Evolutionary conservation across 1,140 invertebrate species (phyloP).

Genomic region (Leucophenga varia): DNA sequence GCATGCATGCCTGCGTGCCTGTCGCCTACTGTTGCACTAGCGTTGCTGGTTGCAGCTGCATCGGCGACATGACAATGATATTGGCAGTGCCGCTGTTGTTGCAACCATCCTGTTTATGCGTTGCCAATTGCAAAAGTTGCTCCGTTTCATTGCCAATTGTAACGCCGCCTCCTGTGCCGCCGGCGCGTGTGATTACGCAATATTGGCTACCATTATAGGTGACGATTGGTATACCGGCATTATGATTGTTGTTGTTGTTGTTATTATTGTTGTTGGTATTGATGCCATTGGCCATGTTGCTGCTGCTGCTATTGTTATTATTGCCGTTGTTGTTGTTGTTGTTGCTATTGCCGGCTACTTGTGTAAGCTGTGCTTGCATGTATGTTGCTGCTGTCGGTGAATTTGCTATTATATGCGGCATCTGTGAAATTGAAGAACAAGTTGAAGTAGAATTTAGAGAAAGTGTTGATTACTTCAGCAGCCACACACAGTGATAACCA

Average conservation of each 20-base stretch:
- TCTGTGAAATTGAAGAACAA: slow-evolving; percentile 17
- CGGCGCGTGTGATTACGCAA: slow-evolving; percentile 47
- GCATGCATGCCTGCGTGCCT: too few relatives aligned
- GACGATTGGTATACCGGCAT: slow-evolving; percentile 40
- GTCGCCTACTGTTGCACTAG: slow-evolving; percentile 25
- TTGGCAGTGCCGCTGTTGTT: slow-evolving; percentile 30
- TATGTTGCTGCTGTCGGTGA: slow-evolving; percentile 53
- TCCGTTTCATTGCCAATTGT: slow-evolving; percentile 2
- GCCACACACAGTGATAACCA: too few relatives aligned
- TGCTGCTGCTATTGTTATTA: slow-evolving; percentile 55
- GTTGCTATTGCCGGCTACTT: slow-evolving; percentile 44
- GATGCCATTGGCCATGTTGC: slow-evolving; percentile 5
- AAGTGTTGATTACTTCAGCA: too few relatives aligned
- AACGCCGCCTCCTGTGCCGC: slow-evolving; percentile 26
- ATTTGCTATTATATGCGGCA: slow-evolving; percentile 52
- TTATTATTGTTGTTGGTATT: slow-evolving; percentile 19
- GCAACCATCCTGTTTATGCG: too few relatives aligned
- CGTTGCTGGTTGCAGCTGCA: slow-evolving; percentile 15
- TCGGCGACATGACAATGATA: slow-evolving; percentile 51
- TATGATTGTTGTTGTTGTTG: slow-evolving; percentile 2
- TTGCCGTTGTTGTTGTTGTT: slow-evolving; percentile 55
- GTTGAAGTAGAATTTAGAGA: too few relatives aligned
- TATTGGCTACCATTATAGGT: slow-evolving; percentile 53
- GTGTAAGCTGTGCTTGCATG: slow-evolving; percentile 47
- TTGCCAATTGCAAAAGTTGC: too few relatives aligned